Base-by-base conservation (phyloP, 2,888 invertebrate genomes). In the Agriopis marginaria region DNA sequence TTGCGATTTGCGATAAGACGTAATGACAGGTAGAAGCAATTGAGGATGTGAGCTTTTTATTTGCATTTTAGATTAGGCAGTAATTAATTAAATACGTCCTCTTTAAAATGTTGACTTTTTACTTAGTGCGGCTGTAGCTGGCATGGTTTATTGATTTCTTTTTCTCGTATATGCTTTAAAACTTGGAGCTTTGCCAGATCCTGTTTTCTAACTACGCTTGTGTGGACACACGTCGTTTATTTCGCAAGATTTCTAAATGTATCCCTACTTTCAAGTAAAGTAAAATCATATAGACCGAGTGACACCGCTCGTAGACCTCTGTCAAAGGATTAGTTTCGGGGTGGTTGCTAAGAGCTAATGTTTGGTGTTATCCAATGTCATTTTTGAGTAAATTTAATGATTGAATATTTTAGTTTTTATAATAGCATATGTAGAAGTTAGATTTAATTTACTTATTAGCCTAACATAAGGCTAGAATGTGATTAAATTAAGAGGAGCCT, bases 121-220 rank as follows among this genome's bases (percentile, higher is more conserved):
- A 40, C 40, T 53, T 42, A n/a, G 11, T n/a, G 32, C 39, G 39
- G 45, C 45, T 54, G 60, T 67, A 63, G 58, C 62, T 50, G 50
- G 64, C 59, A 66, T 68, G 69, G 55, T 53, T 64, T 72, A 72
- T 72, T 70, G 65, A 72, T 71, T 70, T 75, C 55, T 63, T 74
- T 69, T 75, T 68, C 69, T 72, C 63, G 67, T 67, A 56, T 66
- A 61, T 56, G 67, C 73, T 68, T 62, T 63, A 55, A 60, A 44
- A 58, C 61, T 66, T 73, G 75, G 73, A 68, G 40, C 64, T 54
- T 68, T 60, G 69, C 72, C 74, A 75, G 69, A 75, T 74, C 72
- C 72, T 74, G 75, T 71, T 72, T 70, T 66, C 62, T 70, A 66
- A 63, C 56, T 66, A 68, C 23, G 49, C 17, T n/a, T 55, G 66